A percentile compares a stretch with the other conserved stretches of the same genome.
Conservation (phyloP, 2,797 vertebrate genomes). For the Brachyrhaphis roseni region DNA sequence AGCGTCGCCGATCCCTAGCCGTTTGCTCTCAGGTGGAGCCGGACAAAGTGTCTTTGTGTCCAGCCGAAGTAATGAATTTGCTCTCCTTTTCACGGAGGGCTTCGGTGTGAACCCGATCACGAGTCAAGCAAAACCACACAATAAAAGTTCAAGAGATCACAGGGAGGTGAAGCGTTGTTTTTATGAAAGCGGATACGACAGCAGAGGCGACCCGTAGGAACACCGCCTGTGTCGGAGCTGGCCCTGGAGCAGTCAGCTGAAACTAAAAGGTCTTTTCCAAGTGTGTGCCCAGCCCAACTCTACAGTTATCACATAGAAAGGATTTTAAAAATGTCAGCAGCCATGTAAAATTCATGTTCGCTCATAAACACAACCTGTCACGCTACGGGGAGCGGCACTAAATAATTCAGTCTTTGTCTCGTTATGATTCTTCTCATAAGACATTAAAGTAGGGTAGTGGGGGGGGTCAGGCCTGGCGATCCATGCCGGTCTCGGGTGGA, state of each 20-base stretch:
- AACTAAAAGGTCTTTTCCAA: conserved; percentile 43
- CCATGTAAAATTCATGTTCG: conserved; percentile 83
- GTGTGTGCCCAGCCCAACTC: conserved; percentile 36
- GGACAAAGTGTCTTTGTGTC: conserved; percentile 48
- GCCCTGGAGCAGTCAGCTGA: conserved; percentile 29
- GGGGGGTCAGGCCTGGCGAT: conserved; percentile 31
- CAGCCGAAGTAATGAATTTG: conserved; percentile 59
- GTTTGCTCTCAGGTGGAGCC: conserved; percentile 46
- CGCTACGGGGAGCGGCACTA: conserved; percentile 66
- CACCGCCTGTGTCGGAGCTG: conserved; percentile 45
- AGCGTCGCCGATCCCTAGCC: conserved; percentile 39
- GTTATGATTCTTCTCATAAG: conserved; percentile 70
- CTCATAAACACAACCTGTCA: conserved; percentile 75
- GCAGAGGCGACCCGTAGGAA: conserved; percentile 44
- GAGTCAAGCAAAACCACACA: conserved; percentile 44
- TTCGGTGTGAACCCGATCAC: conserved; percentile 63
- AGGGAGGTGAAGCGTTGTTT: conserved; percentile 75
- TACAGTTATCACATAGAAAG: conserved; percentile 35
- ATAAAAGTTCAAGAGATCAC: conserved; percentile 74
- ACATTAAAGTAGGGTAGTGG: conserved; percentile 28
- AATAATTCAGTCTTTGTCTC: conserved; percentile 79
- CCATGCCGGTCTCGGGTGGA: conserved; percentile 44
- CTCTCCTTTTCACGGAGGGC: conserved; percentile 51
- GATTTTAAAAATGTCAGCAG: conserved; percentile 73
- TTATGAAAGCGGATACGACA: conserved; percentile 75